A percentile compares a stretch with the other conserved stretches of the same genome.
Conservation (phyloP, 2,888 invertebrate genomes). For the Ramazzottius varieornatus region DNA sequence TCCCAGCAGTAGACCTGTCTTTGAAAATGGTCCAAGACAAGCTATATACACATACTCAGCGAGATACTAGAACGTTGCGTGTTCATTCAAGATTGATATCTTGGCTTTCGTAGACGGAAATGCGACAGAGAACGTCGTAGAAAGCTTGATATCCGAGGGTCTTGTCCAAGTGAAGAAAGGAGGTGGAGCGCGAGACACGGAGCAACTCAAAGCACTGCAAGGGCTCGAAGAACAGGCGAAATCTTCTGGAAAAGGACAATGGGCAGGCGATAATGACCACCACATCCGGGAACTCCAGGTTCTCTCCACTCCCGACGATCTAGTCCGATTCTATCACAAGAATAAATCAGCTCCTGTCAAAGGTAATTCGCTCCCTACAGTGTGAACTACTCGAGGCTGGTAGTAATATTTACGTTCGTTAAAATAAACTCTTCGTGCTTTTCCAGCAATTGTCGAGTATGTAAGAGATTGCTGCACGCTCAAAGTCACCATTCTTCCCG, state of each 20-base stretch:
- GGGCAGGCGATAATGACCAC: constrained; percentile 21
- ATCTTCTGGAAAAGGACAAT: constrained; percentile 51
- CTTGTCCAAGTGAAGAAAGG: constrained; percentile 41
- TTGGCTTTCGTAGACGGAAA: constrained; percentile 4
- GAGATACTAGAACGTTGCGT: too few relatives aligned
- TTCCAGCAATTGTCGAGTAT: constrained; percentile 68
- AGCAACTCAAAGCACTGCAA: constrained; percentile 27
- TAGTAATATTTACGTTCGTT: too few relatives aligned
- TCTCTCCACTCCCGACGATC: constrained; percentile 63
- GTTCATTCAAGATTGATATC: too few relatives aligned
- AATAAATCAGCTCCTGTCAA: constrained; percentile 54
- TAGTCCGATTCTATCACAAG: constrained; percentile 53
- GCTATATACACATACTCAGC: too few relatives aligned
- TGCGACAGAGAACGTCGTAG: constrained; percentile 50
- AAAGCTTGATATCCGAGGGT: constrained; percentile 63
- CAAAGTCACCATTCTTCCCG: constrained; percentile 63
- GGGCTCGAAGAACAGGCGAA: constrained; percentile 75
- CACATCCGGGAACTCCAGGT: constrained; percentile 58
- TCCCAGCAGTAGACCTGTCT: too few relatives aligned
- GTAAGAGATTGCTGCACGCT: constrained; percentile 90
- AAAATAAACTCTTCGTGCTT: too few relatives aligned
- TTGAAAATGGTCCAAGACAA: too few relatives aligned
- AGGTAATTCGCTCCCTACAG: too few relatives aligned
- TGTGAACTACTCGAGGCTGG: too few relatives aligned
- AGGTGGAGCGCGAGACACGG: constrained; percentile 11